phyloP scores from a whole-genome alignment of 1,140 invertebrate genomes.

The Archivesica marissinica region DNA sequence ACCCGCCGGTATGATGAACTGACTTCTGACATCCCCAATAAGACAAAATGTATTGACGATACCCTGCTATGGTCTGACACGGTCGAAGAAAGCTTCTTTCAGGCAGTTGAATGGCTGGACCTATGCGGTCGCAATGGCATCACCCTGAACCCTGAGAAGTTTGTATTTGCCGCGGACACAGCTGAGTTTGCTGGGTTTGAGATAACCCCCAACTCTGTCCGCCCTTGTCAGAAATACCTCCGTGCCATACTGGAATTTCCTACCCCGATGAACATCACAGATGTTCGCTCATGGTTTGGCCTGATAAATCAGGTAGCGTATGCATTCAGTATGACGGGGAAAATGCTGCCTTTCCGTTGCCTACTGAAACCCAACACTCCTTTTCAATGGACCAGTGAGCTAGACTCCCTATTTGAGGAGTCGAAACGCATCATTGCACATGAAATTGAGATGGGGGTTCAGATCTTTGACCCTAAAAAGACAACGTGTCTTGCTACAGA shows the following conservation, averaged over 20 bases:
- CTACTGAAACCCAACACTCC: constrained; percentile 59
- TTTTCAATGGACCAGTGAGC: constrained; percentile 58
- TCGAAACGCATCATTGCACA: constrained; percentile 64
- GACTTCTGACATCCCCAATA: constrained; percentile 62
- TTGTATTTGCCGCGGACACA: constrained; percentile 61
- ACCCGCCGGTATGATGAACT: constrained; percentile 52
- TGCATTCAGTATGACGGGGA: constrained; percentile 61
- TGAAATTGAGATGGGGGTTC: constrained; percentile 69
- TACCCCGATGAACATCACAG: constrained; percentile 64
- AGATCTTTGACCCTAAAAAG: constrained; percentile 68
- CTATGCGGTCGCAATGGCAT: constrained; percentile 70
- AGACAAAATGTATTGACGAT: constrained; percentile 72
- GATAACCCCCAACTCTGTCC: constrained; percentile 61
- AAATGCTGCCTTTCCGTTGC: constrained; percentile 65
- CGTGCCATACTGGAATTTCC: constrained; percentile 62
- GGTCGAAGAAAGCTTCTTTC: constrained; percentile 60
- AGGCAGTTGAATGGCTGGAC: constrained; percentile 64
- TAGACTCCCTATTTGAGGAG: constrained; percentile 57
- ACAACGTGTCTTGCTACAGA: constrained; percentile 70
- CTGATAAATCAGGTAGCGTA: constrained; percentile 52
- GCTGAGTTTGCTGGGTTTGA: constrained; percentile 73
- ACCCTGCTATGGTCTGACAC: constrained; percentile 57
- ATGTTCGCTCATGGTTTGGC: constrained; percentile 69
- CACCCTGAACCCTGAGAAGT: constrained; percentile 75
- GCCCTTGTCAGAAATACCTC: constrained; percentile 54